phyloP scores from a whole-genome alignment of 2,113 vertebrate genomes.

The Paratilapia polleni region DNA sequence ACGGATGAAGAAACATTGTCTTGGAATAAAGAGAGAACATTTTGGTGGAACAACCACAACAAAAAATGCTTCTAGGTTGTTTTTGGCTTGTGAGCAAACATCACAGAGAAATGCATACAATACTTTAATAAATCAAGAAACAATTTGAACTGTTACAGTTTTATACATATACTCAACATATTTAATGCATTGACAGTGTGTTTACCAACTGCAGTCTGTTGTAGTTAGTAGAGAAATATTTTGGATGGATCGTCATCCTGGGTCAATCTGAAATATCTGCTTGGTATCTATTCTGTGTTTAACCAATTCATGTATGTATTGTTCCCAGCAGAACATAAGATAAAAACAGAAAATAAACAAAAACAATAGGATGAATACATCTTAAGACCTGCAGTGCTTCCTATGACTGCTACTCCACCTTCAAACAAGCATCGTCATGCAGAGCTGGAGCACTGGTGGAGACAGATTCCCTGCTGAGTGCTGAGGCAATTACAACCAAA shows the following conservation, averaged over 20 bases:
- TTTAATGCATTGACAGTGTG: no score
- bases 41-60: constrained; percentile 14
- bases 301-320: no score
- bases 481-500: neutral
- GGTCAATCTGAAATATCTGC: no score
- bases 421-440: neutral
- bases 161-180: no score
- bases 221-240: no score
- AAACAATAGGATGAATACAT: no score
- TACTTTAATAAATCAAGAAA: neutral
- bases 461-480: neutral
- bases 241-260: no score
- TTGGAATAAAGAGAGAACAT: constrained; percentile 37
- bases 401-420: neutral
- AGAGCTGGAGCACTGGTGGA: neutral
- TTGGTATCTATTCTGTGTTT: no score
- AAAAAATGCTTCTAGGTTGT: constrained; percentile 12
- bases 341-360: no score
- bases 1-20: constrained; percentile 49
- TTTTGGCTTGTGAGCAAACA: constrained; percentile 6
- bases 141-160: neutral
- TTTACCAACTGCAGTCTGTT: neutral
- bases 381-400: no score
- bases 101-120: neutral
- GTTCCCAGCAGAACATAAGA: no score